Evolutionary conservation across 2,113 vertebrate genomes (phyloP), one percentile per base, ranked within the genome.

Genomic region (Lethenteron camtschaticum): DNA sequence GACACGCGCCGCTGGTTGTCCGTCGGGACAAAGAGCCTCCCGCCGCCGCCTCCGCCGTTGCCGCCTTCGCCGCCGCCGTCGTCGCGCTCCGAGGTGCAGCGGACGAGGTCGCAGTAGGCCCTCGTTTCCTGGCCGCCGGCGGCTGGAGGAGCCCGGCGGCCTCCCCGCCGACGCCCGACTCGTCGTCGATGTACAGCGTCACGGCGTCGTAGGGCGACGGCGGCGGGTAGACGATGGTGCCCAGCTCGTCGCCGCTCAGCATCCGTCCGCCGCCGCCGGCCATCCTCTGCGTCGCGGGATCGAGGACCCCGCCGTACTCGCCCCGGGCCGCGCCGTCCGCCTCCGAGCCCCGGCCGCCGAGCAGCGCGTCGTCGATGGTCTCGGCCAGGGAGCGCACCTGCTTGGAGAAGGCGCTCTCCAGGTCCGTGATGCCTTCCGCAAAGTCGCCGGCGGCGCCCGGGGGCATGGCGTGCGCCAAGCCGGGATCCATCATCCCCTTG

Each of bases 361-460:
- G 88, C 59, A 92, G 79, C 55, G 88, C 87, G 63, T 89, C 85
- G 3, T 92, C 88, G 68, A 92, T 90, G 55, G 88, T 88, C 77
- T 90, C 88, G 12, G 88, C 88, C 72, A 90, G 77, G 71, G 85
- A 86, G 74, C 88, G 88, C 55, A 90, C 88, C 85, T 92, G 88
- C 80, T 88, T 88, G 75, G 85, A 85, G 79, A 92, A 92, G 79
- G 84, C 83, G 73, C 89, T 87, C 73, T 92, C 86, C 3, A 87
- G 73, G 71, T 84, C 85, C 1, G 86, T 86, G 79, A 85, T 87
- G 58, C 83, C 82, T 56, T 79, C 80, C 68, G 77, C 78, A 77
- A 87, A 86, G 59, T 84, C 78, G 79, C 73, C 81, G 75, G 13
- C 81, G 79, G 74, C 78, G 79, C 70, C 77, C 79, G 68, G 85